Evolutionary conservation across 1,140 invertebrate species (phyloP).

Genomic region (Euborellia annulipes): DNA sequence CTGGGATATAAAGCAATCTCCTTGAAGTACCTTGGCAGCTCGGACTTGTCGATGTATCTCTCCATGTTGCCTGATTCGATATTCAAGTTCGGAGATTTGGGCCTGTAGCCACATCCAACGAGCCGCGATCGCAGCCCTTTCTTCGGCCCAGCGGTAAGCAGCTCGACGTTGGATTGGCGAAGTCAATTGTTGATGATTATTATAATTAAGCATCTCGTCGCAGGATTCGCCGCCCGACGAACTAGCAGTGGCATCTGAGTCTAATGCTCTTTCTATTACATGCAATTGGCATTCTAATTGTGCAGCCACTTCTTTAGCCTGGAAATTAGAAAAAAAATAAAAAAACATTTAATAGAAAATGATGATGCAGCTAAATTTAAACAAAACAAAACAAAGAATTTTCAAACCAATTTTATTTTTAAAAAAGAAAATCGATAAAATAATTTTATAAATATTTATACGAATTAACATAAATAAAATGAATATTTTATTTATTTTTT

Average conservation of each 20-base stretch:
- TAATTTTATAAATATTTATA: too few relatives aligned
- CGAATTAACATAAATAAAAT: too few relatives aligned
- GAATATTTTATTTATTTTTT: too few relatives aligned
- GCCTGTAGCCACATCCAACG: conserved; percentile 85
- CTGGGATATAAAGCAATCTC: too few relatives aligned
- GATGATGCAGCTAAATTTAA: too few relatives aligned
- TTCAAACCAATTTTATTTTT: too few relatives aligned
- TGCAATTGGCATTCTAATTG: conserved; percentile 50
- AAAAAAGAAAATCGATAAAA: too few relatives aligned
- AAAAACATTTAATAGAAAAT: too few relatives aligned
- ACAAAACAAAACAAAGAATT: too few relatives aligned
- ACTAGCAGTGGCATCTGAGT: conserved; percentile 84
- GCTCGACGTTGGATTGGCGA: conserved; percentile 70
- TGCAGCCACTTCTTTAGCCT: conserved; percentile 46
- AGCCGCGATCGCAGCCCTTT: conserved; percentile 63
- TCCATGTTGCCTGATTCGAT: conserved; percentile 74
- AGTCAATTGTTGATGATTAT: conserved; percentile 53
- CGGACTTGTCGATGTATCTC: conserved; percentile 57
- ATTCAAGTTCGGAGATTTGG: conserved; percentile 82
- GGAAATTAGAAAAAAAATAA: too few relatives aligned
- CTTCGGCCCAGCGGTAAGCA: conserved; percentile 66
- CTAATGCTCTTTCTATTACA: conserved; percentile 53
- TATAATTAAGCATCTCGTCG: conserved; percentile 71
- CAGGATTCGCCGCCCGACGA: conserved; percentile 87
- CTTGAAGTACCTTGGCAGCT: conserved; percentile 34